These are phyloP conservation scores for Pavo muticus DNA, from an alignment of 2,113 vertebrate species.

Conservation along the genomic window DNA sequence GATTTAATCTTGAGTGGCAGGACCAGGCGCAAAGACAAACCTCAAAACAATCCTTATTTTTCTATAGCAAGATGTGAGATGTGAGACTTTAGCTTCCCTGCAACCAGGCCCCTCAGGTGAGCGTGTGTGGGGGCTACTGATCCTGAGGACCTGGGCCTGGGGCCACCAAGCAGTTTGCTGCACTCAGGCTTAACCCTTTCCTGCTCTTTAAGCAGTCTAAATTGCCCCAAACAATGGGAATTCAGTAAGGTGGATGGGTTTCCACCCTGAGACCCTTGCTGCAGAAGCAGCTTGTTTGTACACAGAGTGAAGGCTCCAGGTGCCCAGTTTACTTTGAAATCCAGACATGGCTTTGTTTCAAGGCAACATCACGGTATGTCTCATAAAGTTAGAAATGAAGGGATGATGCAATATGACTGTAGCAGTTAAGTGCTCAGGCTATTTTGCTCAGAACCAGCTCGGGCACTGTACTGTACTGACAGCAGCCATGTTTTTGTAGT, in stretches of 20 bases:
- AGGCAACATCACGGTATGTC: slow-evolving; percentile 35
- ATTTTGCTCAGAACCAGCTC: background rate
- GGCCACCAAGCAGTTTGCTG: background rate
- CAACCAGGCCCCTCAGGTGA: background rate
- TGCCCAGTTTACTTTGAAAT: slow-evolving; percentile 24
- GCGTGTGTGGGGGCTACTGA: background rate
- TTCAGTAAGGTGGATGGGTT: background rate
- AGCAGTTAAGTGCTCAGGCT: background rate
- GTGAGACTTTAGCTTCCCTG: background rate
- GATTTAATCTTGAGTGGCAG: slow-evolving; percentile 73
- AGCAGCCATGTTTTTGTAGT: background rate
- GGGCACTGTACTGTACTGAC: background rate
- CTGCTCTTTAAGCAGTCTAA: background rate
- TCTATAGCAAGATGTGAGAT: slow-evolving; percentile 30
- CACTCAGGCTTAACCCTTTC: background rate
- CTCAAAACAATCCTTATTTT: slow-evolving; percentile 58
- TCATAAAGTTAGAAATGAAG: slow-evolving; percentile 10
- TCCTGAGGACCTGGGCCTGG: background rate
- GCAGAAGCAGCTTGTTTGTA: slow-evolving; percentile 50
- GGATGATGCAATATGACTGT: slow-evolving; percentile 7
- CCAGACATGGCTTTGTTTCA: slow-evolving; percentile 23
- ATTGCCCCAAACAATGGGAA: background rate
- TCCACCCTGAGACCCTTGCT: slow-evolving; percentile 12
- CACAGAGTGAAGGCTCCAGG: background rate
- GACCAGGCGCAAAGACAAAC: slow-evolving; percentile 58